phyloP scores from a whole-genome alignment of 2,888 invertebrate species.

The Bellardia pandia region DNA sequence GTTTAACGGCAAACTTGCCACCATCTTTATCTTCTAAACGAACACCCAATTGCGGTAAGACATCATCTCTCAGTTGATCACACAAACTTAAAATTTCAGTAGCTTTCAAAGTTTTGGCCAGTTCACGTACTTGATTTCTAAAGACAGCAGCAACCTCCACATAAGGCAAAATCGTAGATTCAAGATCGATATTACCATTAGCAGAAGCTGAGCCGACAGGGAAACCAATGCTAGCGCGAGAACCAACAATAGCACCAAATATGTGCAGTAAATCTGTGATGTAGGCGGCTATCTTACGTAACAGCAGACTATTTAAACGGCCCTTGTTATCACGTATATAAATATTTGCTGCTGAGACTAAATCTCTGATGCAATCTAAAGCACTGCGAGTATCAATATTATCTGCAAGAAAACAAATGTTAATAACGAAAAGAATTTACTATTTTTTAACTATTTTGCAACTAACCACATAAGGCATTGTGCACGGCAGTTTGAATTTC shows the following conservation, averaged over 20 bases:
- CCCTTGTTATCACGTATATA: conserved; percentile 89
- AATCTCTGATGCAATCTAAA: conserved; percentile 92
- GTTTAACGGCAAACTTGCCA: conserved; percentile 88
- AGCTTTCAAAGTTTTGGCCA: conserved; percentile 88
- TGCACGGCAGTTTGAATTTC: conserved; percentile 89
- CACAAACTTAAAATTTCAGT: conserved; percentile 91
- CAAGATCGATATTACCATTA: conserved; percentile 85
- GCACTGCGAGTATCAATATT: conserved; percentile 97
- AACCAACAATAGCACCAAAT: conserved; percentile 90
- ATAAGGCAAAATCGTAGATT: conserved; percentile 94
- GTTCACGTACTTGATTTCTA: conserved; percentile 90
- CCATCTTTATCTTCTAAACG: conserved; percentile 96
- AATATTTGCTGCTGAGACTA: conserved; percentile 93
- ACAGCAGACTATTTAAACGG: conserved; percentile 87
- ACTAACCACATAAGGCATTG: conserved; percentile 92
- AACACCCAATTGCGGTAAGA: conserved; percentile 95
- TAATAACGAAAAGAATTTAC: neutral
- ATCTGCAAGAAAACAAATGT: conserved; percentile 85
- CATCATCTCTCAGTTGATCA: conserved; percentile 93
- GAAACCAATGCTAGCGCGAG: conserved; percentile 89
- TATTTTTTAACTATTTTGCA: neutral
- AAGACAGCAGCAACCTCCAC: conserved; percentile 93
- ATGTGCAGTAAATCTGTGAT: conserved; percentile 91
- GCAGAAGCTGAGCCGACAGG: conserved; percentile 86
- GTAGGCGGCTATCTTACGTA: conserved; percentile 92